Base-by-base conservation (phyloP, 2,888 invertebrate species). In the Microctonus aethiopoides region DNA sequence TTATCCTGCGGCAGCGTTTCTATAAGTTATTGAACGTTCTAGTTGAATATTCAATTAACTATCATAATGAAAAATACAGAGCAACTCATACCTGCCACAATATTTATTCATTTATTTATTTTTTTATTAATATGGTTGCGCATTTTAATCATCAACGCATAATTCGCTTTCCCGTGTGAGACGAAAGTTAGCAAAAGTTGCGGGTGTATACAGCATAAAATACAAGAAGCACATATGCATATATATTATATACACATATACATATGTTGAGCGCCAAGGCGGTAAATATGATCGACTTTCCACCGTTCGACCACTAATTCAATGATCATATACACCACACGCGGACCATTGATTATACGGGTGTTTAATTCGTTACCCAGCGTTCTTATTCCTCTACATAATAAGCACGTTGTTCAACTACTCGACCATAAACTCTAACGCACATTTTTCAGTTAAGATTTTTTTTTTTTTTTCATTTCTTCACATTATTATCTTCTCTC, bases 281-380 rank as follows among this genome's bases (percentile, higher is more conserved):
- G 46, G 46, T 46, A 46, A 64, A 32, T 52, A 46, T 62, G 62
- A 62, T 62, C 62, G 64, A 56, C 65, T 65, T 71, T 61, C 56
- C 65, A 61, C 62, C 61, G 57, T 62, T 68, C 70, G 71, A 73
- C 73, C 74, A 73, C 74, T 71, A 71, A 73, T 73, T 70, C 74
- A 70, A 70, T 74, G 64, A 62, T 64, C 62, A 24, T 65, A 68
- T 46, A 46, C 46, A 46, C 46, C 46, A 46, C 46, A 46, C 46
- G 46, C 16, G 63, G 59, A 56, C 62, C 70, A 56, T 41, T 74
- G 72, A 72, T 67, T 62, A 67, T 72, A 67, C 56, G 56, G 56
- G 65, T 65, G 65, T 65, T 65, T 65, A 65, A 65, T 65, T 39
- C 62, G 62, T 56, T 64, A 29, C 62, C 71, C 54, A 66, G 67